Evolutionary conservation across 2,113 vertebrate species (phyloP).

Genomic region (Bettongia penicillata): DNA sequence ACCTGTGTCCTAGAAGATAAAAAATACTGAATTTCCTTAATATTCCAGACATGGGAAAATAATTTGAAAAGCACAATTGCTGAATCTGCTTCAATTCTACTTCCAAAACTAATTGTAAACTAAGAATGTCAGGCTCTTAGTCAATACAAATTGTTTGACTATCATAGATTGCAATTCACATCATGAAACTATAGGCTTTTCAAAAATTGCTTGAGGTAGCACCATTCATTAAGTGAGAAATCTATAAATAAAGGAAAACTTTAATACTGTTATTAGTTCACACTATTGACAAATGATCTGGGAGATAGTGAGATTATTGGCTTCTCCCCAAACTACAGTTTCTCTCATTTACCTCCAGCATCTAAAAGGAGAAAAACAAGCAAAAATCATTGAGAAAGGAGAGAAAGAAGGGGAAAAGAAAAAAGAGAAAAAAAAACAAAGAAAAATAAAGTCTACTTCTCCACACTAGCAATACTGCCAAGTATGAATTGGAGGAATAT

Average conservation of each 20-base stretch:
- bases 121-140: not conserved
- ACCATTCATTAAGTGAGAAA: not conserved
- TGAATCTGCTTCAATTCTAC: not conserved
- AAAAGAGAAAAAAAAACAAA: not conserved
- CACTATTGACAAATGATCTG: not conserved
- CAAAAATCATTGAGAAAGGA: not conserved
- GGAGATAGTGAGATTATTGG: not conserved
- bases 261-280: not conserved
- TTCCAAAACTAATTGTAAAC: not conserved
- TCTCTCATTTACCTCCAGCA: not conserved
- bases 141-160: not conserved
- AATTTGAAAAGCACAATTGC: not conserved
- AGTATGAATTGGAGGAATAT: not conserved
- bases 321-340: not conserved
- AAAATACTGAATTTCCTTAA: not conserved
- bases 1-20: not conserved
- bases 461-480: not conserved
- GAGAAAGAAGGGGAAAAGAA: not conserved
- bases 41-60: slow-evolving; percentile 5
- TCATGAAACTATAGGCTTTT: not conserved
- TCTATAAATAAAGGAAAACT: slow-evolving; percentile 15
- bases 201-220: not conserved
- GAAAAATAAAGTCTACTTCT: not conserved
- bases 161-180: not conserved
- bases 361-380: not conserved